Base-by-base conservation (phyloP, 2,797 vertebrate species). In the Acipenser transmontanus region DNA sequence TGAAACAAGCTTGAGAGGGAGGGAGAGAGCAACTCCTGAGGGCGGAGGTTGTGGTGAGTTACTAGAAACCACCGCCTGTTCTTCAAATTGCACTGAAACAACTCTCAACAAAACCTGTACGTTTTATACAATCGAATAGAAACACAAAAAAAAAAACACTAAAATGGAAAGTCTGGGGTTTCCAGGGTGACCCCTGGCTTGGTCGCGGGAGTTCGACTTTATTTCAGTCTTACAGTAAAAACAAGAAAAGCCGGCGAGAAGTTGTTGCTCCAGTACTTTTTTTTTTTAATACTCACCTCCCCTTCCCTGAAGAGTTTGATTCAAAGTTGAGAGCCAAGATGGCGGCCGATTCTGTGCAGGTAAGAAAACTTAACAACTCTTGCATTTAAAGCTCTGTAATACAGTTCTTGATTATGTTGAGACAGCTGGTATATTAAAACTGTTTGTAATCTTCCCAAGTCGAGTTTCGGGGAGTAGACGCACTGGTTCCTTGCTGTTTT, bases 261-360 rank as follows among this genome's bases (percentile, higher is more conserved):
- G 57, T 49, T 65, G 68, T 64, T 52, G 59, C 68, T 69, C 49
- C 34, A 34, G 34, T 47, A 64, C 67, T 72, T 71, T 61, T 71
- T 68, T 61, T n/a, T 59, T 54, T 56, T 84, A 1, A 34, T 72
- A 77, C 81, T 69, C 63, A 80, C 77, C 81, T 76, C 79, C 80
- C 80, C 83, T 80, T 65, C 69, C 76, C 66, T 64, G 63, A 70
- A 85, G 83, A 85, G 83, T 86, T 84, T 85, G 85, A 89, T 87
- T 89, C 84, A 88, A 87, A 89, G 84, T 85, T 85, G 81, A 87
- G 84, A 88, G 87, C 78, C 85, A 91, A 91, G 87, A 91, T 91
- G 89, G 89, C 89, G 79, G 88, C 88, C 81, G 89, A 91, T 71
- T 87, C 88, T 82, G 85, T 91, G 88, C 89, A 91, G 89, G 89